Evolutionary conservation across 2,113 vertebrate species (phyloP), one percentile per base, ranked within the genome.

Genomic region (Triplophysa dalaica): DNA sequence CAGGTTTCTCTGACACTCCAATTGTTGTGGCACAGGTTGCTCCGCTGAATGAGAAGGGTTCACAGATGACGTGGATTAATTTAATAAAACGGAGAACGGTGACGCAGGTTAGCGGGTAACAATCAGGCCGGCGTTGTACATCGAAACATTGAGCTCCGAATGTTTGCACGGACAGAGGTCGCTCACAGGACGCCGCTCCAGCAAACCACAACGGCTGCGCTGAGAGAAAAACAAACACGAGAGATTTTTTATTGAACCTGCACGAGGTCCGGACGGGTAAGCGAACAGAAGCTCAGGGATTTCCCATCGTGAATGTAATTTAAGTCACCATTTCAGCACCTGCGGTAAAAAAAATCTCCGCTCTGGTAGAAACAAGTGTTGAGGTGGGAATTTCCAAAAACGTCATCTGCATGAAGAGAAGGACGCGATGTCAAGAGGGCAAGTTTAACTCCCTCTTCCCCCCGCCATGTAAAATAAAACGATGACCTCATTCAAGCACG

Each of bases 1-100:
- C 78, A 68, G 82, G 78, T 85, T 82, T 85, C 82, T 86, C 81
- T 77, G 82, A 64, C 6, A 80, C 82, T 89, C 81, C 91, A 89
- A 92, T 92, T 90, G 88, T 83, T 84, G 78, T 82, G 82, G 88
- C 86, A 92, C 91, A 92, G 86, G 83, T 86, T 90, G 90, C 92
- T 89, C 87, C 80, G 78, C 78, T 84, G 56, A 72, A 84, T 87
- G 85, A 84, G 83, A 82, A 24, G 17, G 33, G 43, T 61, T 67
- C 41, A 67, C 85, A 68, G 80, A 81, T 83, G 85, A 75, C 81
- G 80, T 78, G 84, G 50, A 83, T 83, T 87, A 89, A 89, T 87
- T 86, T 85, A 90, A 91, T 91, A 88, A 91, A 83, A 75, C 78
- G 79, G 87, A 82, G 63, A 87, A 81, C 84, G 68, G 64, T 86